Evolutionary conservation across 2,888 invertebrate genomes (phyloP).

Genomic region (Thera britannica): DNA sequence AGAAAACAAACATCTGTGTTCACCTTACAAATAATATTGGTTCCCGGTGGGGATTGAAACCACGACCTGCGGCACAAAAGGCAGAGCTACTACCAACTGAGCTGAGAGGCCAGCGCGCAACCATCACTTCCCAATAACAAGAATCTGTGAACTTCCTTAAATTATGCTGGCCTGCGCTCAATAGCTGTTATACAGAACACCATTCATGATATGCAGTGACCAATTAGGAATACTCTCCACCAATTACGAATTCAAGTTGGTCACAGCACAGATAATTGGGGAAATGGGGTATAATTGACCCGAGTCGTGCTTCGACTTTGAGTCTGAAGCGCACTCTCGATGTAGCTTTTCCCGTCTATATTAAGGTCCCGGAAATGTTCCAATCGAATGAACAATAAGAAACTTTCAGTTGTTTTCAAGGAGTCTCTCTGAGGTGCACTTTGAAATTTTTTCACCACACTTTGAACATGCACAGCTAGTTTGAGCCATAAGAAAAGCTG

Average conservation of each 20-base stretch:
- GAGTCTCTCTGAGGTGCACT: too few relatives aligned
- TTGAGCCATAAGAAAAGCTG: too few relatives aligned
- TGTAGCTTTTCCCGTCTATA: conserved; percentile 15
- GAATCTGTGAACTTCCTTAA: background rate
- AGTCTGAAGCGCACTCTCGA: conserved; percentile 17
- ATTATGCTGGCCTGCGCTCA: conserved; percentile 14
- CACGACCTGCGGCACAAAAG: too few relatives aligned
- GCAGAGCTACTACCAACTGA: too few relatives aligned
- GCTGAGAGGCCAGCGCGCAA: background rate
- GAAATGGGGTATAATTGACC: conserved; percentile 35
- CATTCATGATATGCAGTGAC: conserved; percentile 33
- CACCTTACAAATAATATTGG: too few relatives aligned
- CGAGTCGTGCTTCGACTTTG: conserved; percentile 19
- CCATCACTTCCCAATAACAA: background rate
- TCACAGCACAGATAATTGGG: conserved; percentile 31
- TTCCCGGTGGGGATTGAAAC: too few relatives aligned
- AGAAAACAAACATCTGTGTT: too few relatives aligned
- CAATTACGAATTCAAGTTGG: conserved; percentile 32
- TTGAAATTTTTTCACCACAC: too few relatives aligned
- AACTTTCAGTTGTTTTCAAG: too few relatives aligned
- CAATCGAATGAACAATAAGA: background rate
- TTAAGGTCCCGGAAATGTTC: background rate
- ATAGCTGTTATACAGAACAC: conserved; percentile 23
- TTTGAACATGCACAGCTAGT: too few relatives aligned
- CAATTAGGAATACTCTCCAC: conserved; percentile 28